Evolutionary conservation across 2,888 invertebrate species (phyloP), one percentile per base, ranked within the genome.

Genomic region (Troides aeacus): DNA sequence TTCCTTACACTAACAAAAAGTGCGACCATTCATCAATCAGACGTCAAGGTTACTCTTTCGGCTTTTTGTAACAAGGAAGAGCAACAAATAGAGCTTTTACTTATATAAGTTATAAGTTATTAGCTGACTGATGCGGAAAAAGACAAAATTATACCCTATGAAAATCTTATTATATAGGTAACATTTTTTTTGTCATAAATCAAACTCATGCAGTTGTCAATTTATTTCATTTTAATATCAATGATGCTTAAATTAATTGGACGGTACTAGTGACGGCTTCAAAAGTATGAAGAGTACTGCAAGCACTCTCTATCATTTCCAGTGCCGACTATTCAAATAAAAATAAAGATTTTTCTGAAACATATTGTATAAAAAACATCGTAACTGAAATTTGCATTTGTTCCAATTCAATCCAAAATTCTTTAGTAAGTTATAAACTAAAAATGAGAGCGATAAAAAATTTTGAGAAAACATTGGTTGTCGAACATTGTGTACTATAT

Each of bases 281-380:
- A 66, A 78, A 78, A 72, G 72, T 72, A 72, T 78, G 72, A 71
- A 80, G 79, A 69, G 75, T 53, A 64, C 68, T 68, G 64, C 36
- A 42, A 80, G 80, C 68, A 76, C 80, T 75, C 82, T 83, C 80
- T 72, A 77, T 81, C 81, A 79, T 72, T 74, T 75, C 68, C 70
- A 84, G 79, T 68, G 73, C 60, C 70, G 69, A 59, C 73, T 72
- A 57, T 72, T 73, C 73, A 74, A 62, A 69, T 62, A 57, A 69
- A 69, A 69, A 50, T 59, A 50, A 66, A 21, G 21, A 39, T 59
- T 68, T 68, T 63, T 63, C 50, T 50, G 50, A 17, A 17, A 50
- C 17, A 50, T 50, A 50, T 50, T 50, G 18, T 50, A 18, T 17
- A 50, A 50, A 50, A 50, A 18, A 18, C 4, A 18, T 15, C 12